These are phyloP conservation scores for Sipha flava DNA, from an alignment of 1,140 invertebrate species.

Conservation along the genomic window DNA sequence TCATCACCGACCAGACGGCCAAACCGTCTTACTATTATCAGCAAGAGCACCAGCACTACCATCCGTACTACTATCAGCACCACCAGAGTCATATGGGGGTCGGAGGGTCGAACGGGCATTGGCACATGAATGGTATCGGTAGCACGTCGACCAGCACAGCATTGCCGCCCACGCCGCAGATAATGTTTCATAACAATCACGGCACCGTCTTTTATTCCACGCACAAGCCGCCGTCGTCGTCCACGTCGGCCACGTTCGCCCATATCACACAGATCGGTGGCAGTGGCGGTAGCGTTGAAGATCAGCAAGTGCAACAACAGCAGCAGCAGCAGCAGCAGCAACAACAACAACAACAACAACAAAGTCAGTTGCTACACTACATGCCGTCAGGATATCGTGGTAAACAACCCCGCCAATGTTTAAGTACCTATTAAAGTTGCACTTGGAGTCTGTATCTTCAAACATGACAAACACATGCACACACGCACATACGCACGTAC, in stretches of 20 bases:
- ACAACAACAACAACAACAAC: background rate
- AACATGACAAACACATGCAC: no score
- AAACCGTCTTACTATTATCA: conserved; percentile 12
- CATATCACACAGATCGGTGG: background rate
- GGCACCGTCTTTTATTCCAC: background rate
- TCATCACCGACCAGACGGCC: background rate
- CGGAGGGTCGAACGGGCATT: background rate
- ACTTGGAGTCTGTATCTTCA: no score
- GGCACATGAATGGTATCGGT: background rate
- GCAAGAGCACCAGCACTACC: conserved; percentile 2
- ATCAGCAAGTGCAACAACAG: background rate
- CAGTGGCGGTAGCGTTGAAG: background rate
- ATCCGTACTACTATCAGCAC: background rate
- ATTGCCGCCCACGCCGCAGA: background rate
- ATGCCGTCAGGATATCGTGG: background rate
- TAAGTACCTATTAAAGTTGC: background rate
- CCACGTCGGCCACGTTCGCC: background rate
- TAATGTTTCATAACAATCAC: background rate
- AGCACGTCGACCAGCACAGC: background rate
- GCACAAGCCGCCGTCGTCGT: background rate
- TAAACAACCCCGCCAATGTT: background rate
- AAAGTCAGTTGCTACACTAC: background rate
- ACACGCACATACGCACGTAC: no score
- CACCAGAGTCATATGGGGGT: background rate
- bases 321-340: background rate